These are phyloP conservation scores for Bimastos eiseni DNA, from an alignment of 2,888 invertebrate species.

Conservation along the genomic window DNA sequence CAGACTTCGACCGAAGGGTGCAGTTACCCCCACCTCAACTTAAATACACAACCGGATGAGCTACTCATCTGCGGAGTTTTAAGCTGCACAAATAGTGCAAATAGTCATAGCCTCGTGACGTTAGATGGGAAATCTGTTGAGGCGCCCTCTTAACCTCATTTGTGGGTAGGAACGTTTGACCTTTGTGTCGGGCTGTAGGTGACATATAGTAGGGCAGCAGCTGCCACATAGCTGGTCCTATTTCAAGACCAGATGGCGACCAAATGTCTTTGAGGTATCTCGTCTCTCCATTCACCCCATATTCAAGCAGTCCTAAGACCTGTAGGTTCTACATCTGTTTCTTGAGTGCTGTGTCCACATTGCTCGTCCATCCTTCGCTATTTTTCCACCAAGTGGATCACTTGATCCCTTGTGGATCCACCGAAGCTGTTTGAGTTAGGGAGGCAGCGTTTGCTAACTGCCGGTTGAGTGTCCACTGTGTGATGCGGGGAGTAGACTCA, in stretches of 20 bases:
- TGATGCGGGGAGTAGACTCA: too few species aligned
- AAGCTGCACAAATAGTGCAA: not conserved
- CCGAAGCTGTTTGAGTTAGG: not conserved
- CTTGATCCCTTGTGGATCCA: not conserved
- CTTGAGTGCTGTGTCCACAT: not conserved
- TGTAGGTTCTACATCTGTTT: not conserved
- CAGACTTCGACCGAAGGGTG: not conserved
- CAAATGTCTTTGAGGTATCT: not conserved
- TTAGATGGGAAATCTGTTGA: not conserved
- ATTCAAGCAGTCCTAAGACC: not conserved
- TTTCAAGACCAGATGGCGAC: not conserved
- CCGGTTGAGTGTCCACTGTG: too few species aligned
- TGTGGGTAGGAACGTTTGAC: conserved; percentile 5
- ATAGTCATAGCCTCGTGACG: not conserved
- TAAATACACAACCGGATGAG: not conserved
- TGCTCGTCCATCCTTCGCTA: not conserved
- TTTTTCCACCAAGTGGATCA: not conserved
- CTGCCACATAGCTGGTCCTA: conserved; percentile 13
- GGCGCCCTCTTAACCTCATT: not conserved
- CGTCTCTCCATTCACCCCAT: not conserved
- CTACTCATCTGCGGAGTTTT: not conserved
- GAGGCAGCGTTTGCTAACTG: not conserved
- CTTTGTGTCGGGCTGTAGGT: not conserved
- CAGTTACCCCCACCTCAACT: not conserved
- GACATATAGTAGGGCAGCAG: not conserved